A percentile compares a stretch with the other conserved stretches of the same genome.
Conservation (phyloP, 2,113 vertebrate species). For the Semicossyphus pulcher region DNA sequence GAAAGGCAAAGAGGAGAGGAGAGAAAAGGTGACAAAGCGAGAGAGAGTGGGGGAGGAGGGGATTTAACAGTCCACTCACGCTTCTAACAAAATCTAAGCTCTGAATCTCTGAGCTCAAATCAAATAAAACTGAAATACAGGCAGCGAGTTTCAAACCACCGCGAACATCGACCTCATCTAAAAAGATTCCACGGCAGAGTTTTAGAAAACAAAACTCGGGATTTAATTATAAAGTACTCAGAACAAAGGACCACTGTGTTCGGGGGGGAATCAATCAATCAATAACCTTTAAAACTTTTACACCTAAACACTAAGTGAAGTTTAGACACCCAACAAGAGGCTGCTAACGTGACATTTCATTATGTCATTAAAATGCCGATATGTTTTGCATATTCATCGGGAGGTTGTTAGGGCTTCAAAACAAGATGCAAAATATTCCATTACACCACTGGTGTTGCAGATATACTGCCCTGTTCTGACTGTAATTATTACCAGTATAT, state of each 20-base stretch:
- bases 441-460: too few relatives aligned
- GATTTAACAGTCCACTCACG: slow-evolving; percentile 54
- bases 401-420: too few relatives aligned
- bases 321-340: not conserved
- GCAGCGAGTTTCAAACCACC: slow-evolving; percentile 44
- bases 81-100: slow-evolving; percentile 55
- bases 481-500: too few relatives aligned
- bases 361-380: too few relatives aligned
- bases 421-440: too few relatives aligned
- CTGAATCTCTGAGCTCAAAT: slow-evolving; percentile 48
- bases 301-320: slow-evolving; percentile 6
- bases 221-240: slow-evolving; percentile 42
- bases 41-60: not conserved
- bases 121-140: slow-evolving; percentile 64
- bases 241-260: slow-evolving; percentile 10
- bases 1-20: slow-evolving; percentile 4
- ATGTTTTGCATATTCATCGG: too few relatives aligned
- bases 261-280: slow-evolving; percentile 13
- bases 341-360: too few relatives aligned
- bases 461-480: too few relatives aligned
- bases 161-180: slow-evolving; percentile 17
- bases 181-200: slow-evolving; percentile 37
- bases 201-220: slow-evolving; percentile 44
- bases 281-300: slow-evolving; percentile 1
- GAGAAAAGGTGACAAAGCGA: slow-evolving; percentile 22